These are phyloP conservation scores for Corythornis cristatus DNA, from an alignment of 2,113 vertebrate species.

Conservation along the genomic window DNA sequence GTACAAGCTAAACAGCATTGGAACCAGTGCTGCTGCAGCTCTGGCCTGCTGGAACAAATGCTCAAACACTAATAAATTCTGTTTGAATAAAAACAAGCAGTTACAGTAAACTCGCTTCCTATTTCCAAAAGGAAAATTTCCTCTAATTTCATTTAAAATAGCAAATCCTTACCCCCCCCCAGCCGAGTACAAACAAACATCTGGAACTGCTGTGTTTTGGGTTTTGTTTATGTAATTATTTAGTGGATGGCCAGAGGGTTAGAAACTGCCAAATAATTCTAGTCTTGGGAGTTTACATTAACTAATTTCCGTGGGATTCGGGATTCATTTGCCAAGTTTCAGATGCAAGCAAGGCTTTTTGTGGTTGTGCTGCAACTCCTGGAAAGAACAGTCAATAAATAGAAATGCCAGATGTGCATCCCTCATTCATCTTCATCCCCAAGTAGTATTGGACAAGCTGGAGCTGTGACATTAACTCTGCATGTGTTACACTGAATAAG, in stretches of 20 bases:
- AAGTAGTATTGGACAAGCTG: not conserved
- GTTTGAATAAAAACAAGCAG: not conserved
- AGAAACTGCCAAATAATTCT: slow-evolving; percentile 27
- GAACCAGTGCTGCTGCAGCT: not conserved
- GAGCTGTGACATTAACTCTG: not conserved
- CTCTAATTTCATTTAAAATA: slow-evolving; percentile 16
- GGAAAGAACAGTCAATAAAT: not conserved
- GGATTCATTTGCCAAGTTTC: not conserved
- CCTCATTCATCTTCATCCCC: not conserved
- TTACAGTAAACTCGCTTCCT: not conserved
- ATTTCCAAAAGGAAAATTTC: slow-evolving; percentile 24
- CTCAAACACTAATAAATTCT: not conserved
- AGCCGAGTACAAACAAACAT: slow-evolving; percentile 50
- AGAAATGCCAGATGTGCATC: not conserved
- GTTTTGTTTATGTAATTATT: slow-evolving; percentile 22
- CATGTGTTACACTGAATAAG: not conserved
- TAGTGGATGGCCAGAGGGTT: slow-evolving; percentile 12
- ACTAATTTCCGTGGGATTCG: not conserved
- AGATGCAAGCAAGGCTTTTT: not conserved
- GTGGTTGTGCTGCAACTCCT: not conserved
- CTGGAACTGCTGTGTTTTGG: slow-evolving; percentile 41
- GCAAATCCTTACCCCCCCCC: not conserved
- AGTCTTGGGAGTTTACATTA: slow-evolving; percentile 9
- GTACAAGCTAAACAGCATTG: not conserved
- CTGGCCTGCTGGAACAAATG: not conserved